Percentiles rank a stretch among this genome's conserved stretches.
Evolutionary conservation across 1,140 invertebrate genomes (phyloP).

Genomic region (Acyrthosiphon pisum): DNA sequence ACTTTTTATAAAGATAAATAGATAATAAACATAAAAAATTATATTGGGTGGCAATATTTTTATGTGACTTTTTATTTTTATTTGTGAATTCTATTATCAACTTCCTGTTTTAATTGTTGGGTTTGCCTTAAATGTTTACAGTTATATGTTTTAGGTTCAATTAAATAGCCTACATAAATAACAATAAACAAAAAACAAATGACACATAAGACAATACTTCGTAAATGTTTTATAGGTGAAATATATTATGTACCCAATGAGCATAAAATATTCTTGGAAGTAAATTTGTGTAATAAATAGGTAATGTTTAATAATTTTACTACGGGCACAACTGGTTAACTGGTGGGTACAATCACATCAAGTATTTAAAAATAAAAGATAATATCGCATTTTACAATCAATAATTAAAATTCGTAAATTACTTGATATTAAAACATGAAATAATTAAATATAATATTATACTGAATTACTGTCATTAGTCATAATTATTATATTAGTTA

Average conservation of each 20-base stretch:
- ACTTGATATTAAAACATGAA: background rate
- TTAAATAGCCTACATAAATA: background rate
- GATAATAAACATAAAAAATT: background rate
- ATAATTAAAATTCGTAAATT: background rate
- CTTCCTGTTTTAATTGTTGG: constrained; percentile 5
- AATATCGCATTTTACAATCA: background rate
- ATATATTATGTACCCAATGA: background rate
- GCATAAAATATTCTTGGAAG: background rate
- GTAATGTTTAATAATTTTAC: background rate
- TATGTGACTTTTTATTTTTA: background rate
- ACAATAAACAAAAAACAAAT: constrained; percentile 31
- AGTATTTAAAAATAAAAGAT: background rate
- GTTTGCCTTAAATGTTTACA: constrained; percentile 19
- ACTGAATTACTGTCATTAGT: background rate
- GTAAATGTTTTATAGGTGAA: background rate
- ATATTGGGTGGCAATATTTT: background rate
- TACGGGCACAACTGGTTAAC: background rate
- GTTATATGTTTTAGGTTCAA: constrained; percentile 2
- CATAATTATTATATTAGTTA: constrained; percentile 1
- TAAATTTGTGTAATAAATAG: background rate
- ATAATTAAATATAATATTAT: too few species aligned
- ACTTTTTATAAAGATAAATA: background rate
- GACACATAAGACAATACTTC: background rate
- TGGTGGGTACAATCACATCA: background rate
- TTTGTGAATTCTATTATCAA: constrained; percentile 12